Evolutionary conservation across 1,140 invertebrate genomes (phyloP), one percentile per base, ranked within the genome.

Genomic region (Probaryconus sp.): DNA sequence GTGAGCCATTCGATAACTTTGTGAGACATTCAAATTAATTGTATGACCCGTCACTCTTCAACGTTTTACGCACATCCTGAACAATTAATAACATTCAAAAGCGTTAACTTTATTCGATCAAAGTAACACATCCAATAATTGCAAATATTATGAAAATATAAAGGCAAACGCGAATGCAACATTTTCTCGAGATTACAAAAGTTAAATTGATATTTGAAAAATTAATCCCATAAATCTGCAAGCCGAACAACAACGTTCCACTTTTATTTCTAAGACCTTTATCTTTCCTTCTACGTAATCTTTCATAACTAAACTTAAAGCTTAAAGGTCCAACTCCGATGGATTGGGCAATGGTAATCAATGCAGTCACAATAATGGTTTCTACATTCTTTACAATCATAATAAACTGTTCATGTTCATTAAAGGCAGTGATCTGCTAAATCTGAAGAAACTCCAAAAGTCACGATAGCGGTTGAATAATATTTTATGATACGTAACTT

Each of bases 21-120:
- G 64, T 58, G 31, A 33, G 11, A n/a, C 38, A 70, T 61, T 61
- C 33, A 70, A 61, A 70, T 55, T 61, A 61, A 53, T 61, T 40
- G 64, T 37, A 18, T 7, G 26, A 37, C 5, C 17, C 31, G 37
- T 37, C 43, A 56, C 50, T 24, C 35, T 50, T 38, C 3, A 18
- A 3, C 10, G 43, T 48, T 61, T 70, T 61, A 70, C 40, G 48
- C 31, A 33, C 38, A 11, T 28, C 13, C 51, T 28, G 3, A 45
- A 43, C 24, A 45, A 1, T n/a, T n/a, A n/a, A n/a, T n/a, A n/a
- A n/a, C n/a, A n/a, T n/a, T n/a, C n/a, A n/a, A n/a, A n/a, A n/a
- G n/a, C n/a, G n/a, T n/a, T n/a, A n/a, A n/a, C n/a, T n/a, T n/a
- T n/a, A n/a, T n/a, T n/a, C n/a, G n/a, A n/a, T n/a, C n/a, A n/a